Base-by-base conservation (phyloP, 2,888 invertebrate genomes). In the Pseudococcus viburni region DNA sequence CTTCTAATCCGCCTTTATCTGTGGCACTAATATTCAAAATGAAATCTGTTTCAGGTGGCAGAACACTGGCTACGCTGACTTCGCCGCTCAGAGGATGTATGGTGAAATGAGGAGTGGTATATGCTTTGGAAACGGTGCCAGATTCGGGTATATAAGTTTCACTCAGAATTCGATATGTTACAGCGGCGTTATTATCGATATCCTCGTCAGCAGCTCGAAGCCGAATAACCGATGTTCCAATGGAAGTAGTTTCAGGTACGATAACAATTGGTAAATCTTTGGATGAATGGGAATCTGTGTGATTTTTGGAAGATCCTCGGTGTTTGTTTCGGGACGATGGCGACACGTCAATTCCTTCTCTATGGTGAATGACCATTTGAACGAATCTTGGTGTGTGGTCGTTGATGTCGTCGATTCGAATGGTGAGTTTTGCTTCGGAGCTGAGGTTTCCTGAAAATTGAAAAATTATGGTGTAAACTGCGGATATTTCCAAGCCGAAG, bases 21-120 rank as follows among this genome's bases (percentile, higher is more conserved):
- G 93, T 92, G 0, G 96, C 97, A 0, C 95, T 94, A 6, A 97
- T 93, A 90, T 96, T 95, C 5, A 97, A 91, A 89, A 94, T 93
- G 90, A 96, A 95, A 91, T 96, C 95, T 0, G 94, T 94, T 91
- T 96, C 96, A 0, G 96, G 94, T 0, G 95, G 94, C 73, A 96
- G 92, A 0, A 93, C 93, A 91, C 95, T 94, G 12, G 95, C 94
- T 0, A 96, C 94, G 33, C 94, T 93, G 2, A 96, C 92, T 91
- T 96, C 95, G 0, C 96, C 96, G n/a, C 94, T 94, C 90, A 93
- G 92, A 90, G 95, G 93, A 91, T 96, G 96, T 39, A 96, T 94
- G 84, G 94, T 94, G 91, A 96, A 97, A 92, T 94, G 95, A 90
- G 94, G 85, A 17, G 88, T 73, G n/a, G 84, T 88, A 22, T 88